Evolutionary conservation across 2,888 invertebrate genomes (phyloP).

Genomic region (Shargacucullia verbasci): DNA sequence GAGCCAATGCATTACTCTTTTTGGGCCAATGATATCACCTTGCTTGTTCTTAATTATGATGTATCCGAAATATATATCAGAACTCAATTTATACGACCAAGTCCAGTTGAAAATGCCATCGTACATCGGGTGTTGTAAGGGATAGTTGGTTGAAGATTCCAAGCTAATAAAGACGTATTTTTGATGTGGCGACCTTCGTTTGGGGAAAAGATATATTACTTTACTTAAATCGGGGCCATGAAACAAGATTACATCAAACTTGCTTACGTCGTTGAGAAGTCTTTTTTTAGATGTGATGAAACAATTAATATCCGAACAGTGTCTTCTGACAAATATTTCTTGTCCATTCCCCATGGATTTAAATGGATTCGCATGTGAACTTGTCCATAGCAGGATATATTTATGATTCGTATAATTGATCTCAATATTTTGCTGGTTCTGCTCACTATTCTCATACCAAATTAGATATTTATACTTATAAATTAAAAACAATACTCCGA

Average conservation of each 20-base stretch:
- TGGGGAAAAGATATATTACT: conserved; percentile 6
- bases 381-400: conserved; percentile 23
- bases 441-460: no score
- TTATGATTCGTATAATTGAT: no score
- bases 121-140: conserved; percentile 57
- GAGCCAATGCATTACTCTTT: conserved; percentile 65
- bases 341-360: conserved; percentile 26
- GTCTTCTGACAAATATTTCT: conserved; percentile 18
- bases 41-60: conserved; percentile 60
- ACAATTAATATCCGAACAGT: conserved; percentile 30
- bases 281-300: conserved; percentile 33
- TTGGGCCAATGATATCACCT: conserved; percentile 64
- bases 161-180: conserved; percentile 52
- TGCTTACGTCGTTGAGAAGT: conserved; percentile 5
- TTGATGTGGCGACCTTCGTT: conserved; percentile 20
- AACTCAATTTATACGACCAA: conserved; percentile 71
- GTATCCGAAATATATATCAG: conserved; percentile 69
- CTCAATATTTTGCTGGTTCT: no score
- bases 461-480: no score
- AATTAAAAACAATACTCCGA: no score
- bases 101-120: conserved; percentile 72
- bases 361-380: conserved; percentile 12
- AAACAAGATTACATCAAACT: conserved; percentile 33
- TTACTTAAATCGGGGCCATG: conserved; percentile 5
- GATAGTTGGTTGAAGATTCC: conserved; percentile 68